These are phyloP conservation scores for Harpalus rufipes DNA, from an alignment of 2,888 invertebrate species.

Conservation along the genomic window DNA sequence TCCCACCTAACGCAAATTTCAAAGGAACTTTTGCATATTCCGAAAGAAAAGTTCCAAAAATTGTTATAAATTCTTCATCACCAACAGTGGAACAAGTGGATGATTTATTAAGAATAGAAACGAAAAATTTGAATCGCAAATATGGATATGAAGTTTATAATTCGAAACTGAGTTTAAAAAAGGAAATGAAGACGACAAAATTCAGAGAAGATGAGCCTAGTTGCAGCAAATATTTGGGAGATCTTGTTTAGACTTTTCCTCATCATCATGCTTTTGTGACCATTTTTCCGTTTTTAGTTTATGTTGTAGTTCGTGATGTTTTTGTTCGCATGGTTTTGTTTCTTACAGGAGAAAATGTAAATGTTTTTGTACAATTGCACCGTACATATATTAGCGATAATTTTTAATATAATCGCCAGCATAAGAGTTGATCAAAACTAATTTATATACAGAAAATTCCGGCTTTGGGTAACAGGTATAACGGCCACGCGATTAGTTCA, in stretches of 20 bases:
- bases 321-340: conserved; percentile 20
- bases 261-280: conserved; percentile 12
- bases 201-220: conserved; percentile 49
- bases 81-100: neutral
- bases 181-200: neutral
- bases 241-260: conserved; percentile 51
- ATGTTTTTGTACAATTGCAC: neutral
- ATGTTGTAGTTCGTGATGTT: conserved; percentile 15
- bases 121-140: conserved; percentile 14
- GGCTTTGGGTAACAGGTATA: too few relatives aligned
- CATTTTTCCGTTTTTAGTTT: neutral
- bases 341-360: neutral
- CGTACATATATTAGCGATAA: neutral
- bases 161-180: conserved; percentile 32
- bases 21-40: conserved; percentile 57
- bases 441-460: too few relatives aligned
- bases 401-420: too few relatives aligned
- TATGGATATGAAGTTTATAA: conserved; percentile 62
- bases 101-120: conserved; percentile 22
- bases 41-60: conserved; percentile 55
- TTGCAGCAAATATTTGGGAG: conserved; percentile 59
- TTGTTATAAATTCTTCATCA: conserved; percentile 44
- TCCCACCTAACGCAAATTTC: conserved; percentile 40
- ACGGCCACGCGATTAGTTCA: too few relatives aligned
- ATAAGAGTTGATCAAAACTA: too few relatives aligned